Evolutionary conservation across 2,888 invertebrate genomes (phyloP).

Genomic region (Himalopsyche kuldschensis): DNA sequence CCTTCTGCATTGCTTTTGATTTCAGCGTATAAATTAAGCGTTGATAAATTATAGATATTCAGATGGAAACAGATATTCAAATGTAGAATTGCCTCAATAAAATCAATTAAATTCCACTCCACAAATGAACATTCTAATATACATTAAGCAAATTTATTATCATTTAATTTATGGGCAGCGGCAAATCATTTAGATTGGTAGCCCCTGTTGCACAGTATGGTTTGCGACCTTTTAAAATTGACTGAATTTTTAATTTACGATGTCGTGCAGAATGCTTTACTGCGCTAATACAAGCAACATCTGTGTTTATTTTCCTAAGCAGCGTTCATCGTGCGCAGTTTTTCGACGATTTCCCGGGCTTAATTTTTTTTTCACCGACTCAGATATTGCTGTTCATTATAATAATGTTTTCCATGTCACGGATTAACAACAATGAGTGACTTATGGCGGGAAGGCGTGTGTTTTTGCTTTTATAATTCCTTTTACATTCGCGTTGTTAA

Average conservation of each 20-base stretch:
- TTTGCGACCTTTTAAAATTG: constrained; percentile 27
- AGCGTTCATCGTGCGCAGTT: neutral
- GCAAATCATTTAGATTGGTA: neutral
- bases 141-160: neutral
- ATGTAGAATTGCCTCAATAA: neutral
- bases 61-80: neutral
- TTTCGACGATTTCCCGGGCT: neutral
- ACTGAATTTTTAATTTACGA: constrained; percentile 28
- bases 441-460: neutral
- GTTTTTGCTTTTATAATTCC: neutral
- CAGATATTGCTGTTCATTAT: constrained; percentile 1
- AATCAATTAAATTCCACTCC: neutral
- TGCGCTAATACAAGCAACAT: constrained; percentile 3
- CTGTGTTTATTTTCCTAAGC: neutral
- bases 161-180: neutral
- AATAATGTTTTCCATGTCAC: neutral
- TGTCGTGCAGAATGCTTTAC: constrained; percentile 7
- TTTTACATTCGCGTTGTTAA: neutral
- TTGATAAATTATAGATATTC: neutral
- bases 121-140: neutral
- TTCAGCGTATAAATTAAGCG: too few relatives aligned
- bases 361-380: neutral
- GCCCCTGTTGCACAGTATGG: neutral
- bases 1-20: too few relatives aligned
- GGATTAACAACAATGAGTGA: neutral